Conservation (phyloP, 2,888 invertebrate species). For the Erpobdella octoculata region DNA sequence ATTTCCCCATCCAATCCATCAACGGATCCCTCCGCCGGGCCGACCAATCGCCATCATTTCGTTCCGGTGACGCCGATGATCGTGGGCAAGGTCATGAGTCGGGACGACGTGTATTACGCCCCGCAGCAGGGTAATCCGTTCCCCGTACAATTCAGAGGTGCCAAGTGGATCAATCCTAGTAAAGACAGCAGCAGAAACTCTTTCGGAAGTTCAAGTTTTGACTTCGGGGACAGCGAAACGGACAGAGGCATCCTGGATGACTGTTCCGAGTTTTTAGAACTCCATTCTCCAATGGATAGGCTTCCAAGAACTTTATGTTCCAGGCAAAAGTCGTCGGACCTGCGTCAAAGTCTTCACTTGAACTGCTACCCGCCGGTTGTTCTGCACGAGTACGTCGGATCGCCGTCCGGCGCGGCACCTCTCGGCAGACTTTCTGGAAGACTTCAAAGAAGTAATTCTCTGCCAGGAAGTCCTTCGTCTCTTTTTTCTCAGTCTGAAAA, state of each 20-base stretch:
- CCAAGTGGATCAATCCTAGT: constrained; percentile 38
- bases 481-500: not conserved
- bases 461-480: constrained; percentile 17
- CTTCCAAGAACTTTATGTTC: not conserved
- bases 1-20: not conserved
- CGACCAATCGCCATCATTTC: constrained; percentile 42
- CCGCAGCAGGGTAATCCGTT: constrained; percentile 48
- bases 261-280: constrained; percentile 21
- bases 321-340: not conserved
- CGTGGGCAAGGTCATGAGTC: constrained; percentile 75
- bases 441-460: constrained; percentile 20
- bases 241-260: constrained; percentile 21
- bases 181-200: not conserved
- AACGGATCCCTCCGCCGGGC: constrained; percentile 2
- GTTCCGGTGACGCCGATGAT: constrained; percentile 61
- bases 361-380: not conserved
- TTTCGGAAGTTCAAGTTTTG: constrained; percentile 58
- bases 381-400: not conserved
- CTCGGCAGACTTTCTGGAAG: not conserved
- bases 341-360: not conserved
- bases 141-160: constrained; percentile 43
- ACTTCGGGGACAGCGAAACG: constrained; percentile 25
- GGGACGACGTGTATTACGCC: constrained; percentile 51
- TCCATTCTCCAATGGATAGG: constrained; percentile 4
- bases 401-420: not conserved